phyloP scores from a whole-genome alignment of 1,140 invertebrate species.

The Platyura marginata region DNA sequence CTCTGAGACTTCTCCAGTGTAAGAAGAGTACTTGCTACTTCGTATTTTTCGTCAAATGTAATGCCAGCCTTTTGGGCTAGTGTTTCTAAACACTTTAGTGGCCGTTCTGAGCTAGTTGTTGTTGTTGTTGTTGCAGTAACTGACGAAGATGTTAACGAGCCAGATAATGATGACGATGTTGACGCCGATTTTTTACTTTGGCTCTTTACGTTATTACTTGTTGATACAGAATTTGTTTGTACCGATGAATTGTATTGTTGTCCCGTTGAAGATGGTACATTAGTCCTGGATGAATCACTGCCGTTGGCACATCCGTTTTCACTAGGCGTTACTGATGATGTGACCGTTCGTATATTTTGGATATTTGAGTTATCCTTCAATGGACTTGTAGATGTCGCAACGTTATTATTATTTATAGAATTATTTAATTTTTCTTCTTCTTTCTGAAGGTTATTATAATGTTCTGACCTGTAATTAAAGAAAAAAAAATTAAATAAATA shows the following conservation, averaged over 20 bases:
- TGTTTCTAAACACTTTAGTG: conserved; percentile 41
- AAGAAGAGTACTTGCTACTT: conserved; percentile 27
- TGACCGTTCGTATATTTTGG: conserved; percentile 11
- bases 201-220: no score
- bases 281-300: no score
- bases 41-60: conserved; percentile 45
- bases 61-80: conserved; percentile 44
- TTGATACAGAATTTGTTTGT: no score
- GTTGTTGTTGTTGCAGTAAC: background rate
- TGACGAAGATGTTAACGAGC: background rate
- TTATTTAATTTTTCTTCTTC: conserved; percentile 9
- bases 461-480: conserved; percentile 20
- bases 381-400: conserved; percentile 15
- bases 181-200: no score
- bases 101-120: background rate
- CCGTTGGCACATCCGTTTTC: no score
- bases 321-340: background rate
- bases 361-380: conserved; percentile 15
- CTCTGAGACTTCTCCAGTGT: conserved; percentile 24
- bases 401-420: background rate
- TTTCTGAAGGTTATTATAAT: conserved; percentile 23
- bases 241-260: no score
- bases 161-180: no score
- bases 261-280: no score
- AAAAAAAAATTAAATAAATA: background rate